Conservation (phyloP, 2,797 vertebrate species). For the Anguilla marmorata region DNA sequence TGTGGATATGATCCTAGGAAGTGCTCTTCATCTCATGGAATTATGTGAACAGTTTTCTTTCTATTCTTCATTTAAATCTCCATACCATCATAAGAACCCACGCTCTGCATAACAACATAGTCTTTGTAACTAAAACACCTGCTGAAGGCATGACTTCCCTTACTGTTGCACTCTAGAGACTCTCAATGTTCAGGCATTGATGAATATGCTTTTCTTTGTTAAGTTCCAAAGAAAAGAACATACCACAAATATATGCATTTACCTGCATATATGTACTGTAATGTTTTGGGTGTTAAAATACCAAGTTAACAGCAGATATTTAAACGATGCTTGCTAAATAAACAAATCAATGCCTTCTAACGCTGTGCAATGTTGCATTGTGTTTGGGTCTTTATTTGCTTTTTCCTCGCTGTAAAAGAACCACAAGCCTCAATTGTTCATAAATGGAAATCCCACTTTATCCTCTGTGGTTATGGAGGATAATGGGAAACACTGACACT, state of each 20-base stretch:
- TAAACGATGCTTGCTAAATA: neutral
- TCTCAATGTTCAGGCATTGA: neutral
- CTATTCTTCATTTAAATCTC: neutral
- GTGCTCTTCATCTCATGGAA: neutral
- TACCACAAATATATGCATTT: neutral
- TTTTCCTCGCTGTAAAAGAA: neutral
- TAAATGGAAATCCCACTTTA: neutral
- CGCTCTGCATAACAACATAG: neutral
- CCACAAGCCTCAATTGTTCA: slow-evolving; percentile 4
- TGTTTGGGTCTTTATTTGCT: neutral
- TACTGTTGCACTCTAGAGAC: neutral
- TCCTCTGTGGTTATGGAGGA: slow-evolving; percentile 13
- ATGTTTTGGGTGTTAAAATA: neutral
- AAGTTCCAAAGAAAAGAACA: neutral
- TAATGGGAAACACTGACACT: slow-evolving; percentile 7
- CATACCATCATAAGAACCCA: neutral
- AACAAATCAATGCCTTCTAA: neutral
- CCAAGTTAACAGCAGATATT: neutral
- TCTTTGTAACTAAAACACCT: neutral
- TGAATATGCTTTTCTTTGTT: neutral
- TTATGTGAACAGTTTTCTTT: neutral
- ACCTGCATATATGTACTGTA: neutral
- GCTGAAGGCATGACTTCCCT: neutral
- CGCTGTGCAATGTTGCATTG: neutral
- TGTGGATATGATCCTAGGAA: neutral